A percentile compares a stretch with the other conserved stretches of the same genome.
These are phyloP conservation scores for Siniperca chuatsi DNA, from an alignment of 2,113 vertebrate genomes.

Conservation along the genomic window DNA sequence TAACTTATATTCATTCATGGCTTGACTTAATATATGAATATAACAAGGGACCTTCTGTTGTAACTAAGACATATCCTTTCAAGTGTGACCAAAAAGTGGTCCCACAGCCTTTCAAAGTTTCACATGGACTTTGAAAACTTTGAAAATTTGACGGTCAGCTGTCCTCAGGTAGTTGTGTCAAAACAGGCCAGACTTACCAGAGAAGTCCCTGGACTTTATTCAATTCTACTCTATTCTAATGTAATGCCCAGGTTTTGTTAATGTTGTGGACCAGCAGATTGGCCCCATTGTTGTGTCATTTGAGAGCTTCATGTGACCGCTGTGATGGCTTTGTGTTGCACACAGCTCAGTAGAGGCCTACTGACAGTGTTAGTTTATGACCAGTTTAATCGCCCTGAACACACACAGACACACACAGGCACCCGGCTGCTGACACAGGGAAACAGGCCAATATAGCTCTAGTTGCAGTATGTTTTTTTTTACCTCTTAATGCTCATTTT, in stretches of 20 bases:
- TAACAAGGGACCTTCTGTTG: neutral
- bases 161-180: neutral
- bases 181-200: neutral
- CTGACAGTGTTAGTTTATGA: slow-evolving; percentile 38
- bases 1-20: neutral
- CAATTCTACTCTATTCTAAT: neutral
- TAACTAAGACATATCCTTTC: neutral
- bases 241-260: slow-evolving; percentile 12
- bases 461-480: neutral
- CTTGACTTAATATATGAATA: neutral
- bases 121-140: neutral
- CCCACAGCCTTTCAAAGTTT: neutral
- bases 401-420: slow-evolving; percentile 13
- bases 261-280: slow-evolving; percentile 44
- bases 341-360: slow-evolving; percentile 29
- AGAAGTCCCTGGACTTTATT: neutral
- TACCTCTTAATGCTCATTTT: no score
- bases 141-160: neutral
- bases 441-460: neutral
- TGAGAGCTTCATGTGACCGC: slow-evolving; percentile 61
- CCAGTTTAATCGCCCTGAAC: slow-evolving; percentile 18
- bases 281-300: slow-evolving; percentile 62
- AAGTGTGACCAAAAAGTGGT: neutral
- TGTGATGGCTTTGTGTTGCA: slow-evolving; percentile 59
- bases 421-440: slow-evolving; percentile 31